Percentiles rank a stretch among this genome's conserved stretches.
These are phyloP conservation scores for Halcyon smyrnensis DNA, from an alignment of 2,797 vertebrate genomes.

Conservation along the genomic window DNA sequence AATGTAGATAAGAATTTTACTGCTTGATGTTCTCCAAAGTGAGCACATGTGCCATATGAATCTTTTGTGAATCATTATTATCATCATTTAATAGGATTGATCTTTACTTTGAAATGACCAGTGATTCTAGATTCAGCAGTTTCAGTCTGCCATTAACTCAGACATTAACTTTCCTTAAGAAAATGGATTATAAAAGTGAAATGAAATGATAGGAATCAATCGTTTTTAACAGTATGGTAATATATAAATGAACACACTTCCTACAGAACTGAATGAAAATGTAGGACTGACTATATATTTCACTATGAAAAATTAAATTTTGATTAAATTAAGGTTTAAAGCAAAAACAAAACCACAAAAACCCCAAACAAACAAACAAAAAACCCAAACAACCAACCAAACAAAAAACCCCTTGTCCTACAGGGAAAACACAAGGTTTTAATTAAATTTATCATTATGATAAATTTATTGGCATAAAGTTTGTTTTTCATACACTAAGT, in stretches of 20 bases:
- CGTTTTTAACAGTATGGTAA: conserved; percentile 6
- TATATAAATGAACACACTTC: background rate
- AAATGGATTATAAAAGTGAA: background rate
- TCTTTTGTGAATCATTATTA: background rate
- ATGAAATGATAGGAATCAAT: background rate
- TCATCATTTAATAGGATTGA: background rate
- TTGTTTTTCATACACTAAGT: background rate
- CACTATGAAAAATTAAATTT: background rate
- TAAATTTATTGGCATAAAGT: background rate
- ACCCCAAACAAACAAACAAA: too few species aligned
- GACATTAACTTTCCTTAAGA: conserved; percentile 13
- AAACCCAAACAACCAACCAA: too few species aligned
- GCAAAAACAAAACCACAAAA: too few species aligned
- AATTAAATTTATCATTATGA: background rate
- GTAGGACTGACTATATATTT: background rate
- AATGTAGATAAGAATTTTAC: background rate
- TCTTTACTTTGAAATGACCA: conserved; percentile 28
- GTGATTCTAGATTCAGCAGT: background rate
- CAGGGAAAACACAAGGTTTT: background rate
- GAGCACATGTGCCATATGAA: background rate
- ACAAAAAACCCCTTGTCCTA: background rate
- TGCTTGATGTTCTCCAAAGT: background rate
- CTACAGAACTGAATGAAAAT: background rate
- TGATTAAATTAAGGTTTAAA: background rate
- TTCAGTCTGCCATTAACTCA: conserved; percentile 19